phyloP scores from a whole-genome alignment of 2,797 vertebrate genomes.

The Clamator glandarius region DNA sequence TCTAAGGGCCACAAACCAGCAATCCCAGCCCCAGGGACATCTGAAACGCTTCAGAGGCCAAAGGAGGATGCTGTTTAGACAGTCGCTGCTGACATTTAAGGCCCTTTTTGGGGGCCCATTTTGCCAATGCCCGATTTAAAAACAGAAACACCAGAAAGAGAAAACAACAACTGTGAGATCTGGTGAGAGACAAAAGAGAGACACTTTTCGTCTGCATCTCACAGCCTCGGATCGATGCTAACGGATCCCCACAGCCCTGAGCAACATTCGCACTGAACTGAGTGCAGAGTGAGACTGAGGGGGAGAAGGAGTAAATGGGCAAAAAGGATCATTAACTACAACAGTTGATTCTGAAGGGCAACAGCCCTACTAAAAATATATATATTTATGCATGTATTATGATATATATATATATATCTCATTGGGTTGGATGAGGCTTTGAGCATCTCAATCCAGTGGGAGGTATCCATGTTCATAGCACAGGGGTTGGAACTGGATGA shows the following conservation, averaged over 20 bases:
- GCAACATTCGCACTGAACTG: background rate
- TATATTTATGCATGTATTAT: no score
- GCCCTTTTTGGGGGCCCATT: no score
- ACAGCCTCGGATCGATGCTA: background rate
- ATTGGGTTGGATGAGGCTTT: no score
- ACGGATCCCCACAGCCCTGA: background rate
- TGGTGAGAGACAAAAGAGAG: background rate
- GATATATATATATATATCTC: no score
- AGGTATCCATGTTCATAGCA: no score
- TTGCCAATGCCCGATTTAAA: background rate
- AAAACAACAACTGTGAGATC: background rate
- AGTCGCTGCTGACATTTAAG: background rate
- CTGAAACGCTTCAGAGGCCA: background rate
- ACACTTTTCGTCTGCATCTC: background rate
- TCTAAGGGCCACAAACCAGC: conserved; percentile 36
- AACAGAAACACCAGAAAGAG: background rate
- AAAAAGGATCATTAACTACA: background rate
- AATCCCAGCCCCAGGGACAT: background rate
- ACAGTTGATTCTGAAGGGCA: background rate
- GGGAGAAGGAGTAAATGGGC: background rate
- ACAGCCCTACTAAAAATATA: background rate
- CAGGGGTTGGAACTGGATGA: no score
- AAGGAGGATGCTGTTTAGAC: conserved; percentile 5
- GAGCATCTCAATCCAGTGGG: no score
- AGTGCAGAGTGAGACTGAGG: fast-evolving